Conservation (phyloP, 2,888 invertebrate genomes). For the Ernsta delagoae region DNA sequence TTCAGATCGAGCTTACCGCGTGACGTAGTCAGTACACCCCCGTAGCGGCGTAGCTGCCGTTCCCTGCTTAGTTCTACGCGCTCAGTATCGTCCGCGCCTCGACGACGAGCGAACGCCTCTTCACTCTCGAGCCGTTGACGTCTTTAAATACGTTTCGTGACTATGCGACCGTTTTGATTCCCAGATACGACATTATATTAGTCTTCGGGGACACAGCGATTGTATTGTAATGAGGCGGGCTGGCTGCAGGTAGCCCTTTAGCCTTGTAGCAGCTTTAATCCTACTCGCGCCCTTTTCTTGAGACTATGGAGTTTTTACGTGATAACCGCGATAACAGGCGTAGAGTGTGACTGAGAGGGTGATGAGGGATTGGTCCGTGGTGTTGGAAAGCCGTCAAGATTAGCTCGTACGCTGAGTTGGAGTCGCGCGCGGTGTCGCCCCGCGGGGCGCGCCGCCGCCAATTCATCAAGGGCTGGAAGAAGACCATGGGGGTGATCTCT, state of each 20-base stretch:
- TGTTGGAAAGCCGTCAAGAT: constrained; percentile 68
- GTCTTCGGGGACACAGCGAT: no score
- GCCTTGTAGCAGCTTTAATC: no score
- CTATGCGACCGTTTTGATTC: no score
- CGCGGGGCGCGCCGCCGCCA: constrained; percentile 80
- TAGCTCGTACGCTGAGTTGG: constrained; percentile 77
- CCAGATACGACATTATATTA: no score
- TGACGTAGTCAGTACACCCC: constrained; percentile 56
- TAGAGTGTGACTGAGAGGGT: constrained; percentile 64
- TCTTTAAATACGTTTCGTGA: no score
- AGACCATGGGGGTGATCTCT: constrained; percentile 90
- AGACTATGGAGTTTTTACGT: constrained; percentile 45
- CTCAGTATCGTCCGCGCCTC: no score
- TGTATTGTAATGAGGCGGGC: no score
- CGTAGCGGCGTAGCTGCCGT: constrained; percentile 67
- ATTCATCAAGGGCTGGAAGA: constrained; percentile 81
- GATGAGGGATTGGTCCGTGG: constrained; percentile 58
- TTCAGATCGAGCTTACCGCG: constrained; percentile 64
- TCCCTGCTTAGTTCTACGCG: no score
- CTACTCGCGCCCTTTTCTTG: no score
- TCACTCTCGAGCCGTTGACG: no score
- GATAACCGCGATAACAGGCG: constrained; percentile 51
- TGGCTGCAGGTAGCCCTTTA: no score
- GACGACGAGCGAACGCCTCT: no score
- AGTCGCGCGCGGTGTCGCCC: constrained; percentile 72